These are phyloP conservation scores for Trimorus sp. DNA, from an alignment of 2,888 invertebrate species.

Conservation along the genomic window DNA sequence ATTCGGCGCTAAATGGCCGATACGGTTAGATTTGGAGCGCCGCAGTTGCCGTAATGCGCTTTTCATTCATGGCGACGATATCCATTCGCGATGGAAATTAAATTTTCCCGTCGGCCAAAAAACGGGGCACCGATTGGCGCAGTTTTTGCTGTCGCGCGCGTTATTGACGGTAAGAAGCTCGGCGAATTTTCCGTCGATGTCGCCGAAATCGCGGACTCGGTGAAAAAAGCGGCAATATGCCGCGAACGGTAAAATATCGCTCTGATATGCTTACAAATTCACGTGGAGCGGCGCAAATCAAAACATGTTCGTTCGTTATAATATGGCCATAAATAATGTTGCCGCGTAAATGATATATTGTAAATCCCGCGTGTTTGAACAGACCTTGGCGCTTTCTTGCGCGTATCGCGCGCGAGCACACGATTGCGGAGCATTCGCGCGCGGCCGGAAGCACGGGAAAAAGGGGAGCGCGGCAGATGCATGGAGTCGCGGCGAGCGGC, in stretches of 20 bases:
- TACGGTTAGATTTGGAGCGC: constrained; percentile 6
- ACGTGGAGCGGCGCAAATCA: constrained; percentile 3
- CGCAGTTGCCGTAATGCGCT: not conserved
- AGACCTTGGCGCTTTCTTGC: constrained; percentile 27
- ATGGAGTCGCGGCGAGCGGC: no score
- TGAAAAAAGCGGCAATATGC: no score
- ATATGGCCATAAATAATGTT: constrained; percentile 47
- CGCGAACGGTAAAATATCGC: constrained; percentile 25
- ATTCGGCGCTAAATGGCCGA: constrained; percentile 21
- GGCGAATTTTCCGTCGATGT: no score
- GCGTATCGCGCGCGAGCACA: constrained; percentile 17
- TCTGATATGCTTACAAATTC: constrained; percentile 40
- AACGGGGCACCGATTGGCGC: no score
- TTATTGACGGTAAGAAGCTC: no score
- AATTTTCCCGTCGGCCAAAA: not conserved
- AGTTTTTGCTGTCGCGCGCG: no score
- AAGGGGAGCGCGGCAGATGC: no score
- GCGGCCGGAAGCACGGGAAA: no score
- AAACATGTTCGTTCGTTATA: constrained; percentile 35
- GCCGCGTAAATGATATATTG: constrained; percentile 40
- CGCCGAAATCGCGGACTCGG: no score
- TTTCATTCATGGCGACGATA: no score
- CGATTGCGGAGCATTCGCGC: not conserved
- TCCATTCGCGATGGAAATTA: no score
- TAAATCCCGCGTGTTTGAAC: constrained; percentile 36